phyloP scores from a whole-genome alignment of 2,888 invertebrate genomes.

The Galerucella calmariensis region DNA sequence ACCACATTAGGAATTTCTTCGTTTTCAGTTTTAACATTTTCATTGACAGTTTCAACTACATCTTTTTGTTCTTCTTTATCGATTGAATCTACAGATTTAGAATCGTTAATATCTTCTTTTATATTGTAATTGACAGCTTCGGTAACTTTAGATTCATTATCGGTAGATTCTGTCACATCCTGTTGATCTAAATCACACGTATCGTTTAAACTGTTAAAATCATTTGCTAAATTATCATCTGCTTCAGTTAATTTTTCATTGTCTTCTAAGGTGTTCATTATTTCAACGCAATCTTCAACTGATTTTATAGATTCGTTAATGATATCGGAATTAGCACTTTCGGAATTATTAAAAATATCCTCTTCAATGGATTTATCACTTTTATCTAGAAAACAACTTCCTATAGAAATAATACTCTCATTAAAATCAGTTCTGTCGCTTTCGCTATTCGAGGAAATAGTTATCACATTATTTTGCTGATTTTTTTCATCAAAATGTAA shows the following conservation, averaged over 20 bases:
- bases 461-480: conserved; percentile 8
- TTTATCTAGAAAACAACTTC: not conserved
- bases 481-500: no score
- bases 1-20: not conserved
- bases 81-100: conserved; percentile 6
- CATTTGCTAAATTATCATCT: not conserved
- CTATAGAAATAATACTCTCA: not conserved
- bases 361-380: conserved; percentile 4
- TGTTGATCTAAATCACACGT: no score
- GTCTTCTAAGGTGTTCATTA: not conserved
- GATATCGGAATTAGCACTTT: conserved; percentile 13
- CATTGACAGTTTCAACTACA: conserved; percentile 19
- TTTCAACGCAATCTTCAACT: not conserved
- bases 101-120: not conserved
- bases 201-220: no score
- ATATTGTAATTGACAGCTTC: conserved; percentile 12
- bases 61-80: conserved; percentile 3
- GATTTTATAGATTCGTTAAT: not conserved
- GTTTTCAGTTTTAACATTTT: not conserved
- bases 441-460: not conserved
- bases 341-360: not conserved
- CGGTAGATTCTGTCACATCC: no score
- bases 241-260: not conserved
- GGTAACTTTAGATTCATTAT: conserved; percentile 14
- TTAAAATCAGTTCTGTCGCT: not conserved